Evolutionary conservation across 2,113 vertebrate species (phyloP).

Genomic region (Empidonax alnorum): DNA sequence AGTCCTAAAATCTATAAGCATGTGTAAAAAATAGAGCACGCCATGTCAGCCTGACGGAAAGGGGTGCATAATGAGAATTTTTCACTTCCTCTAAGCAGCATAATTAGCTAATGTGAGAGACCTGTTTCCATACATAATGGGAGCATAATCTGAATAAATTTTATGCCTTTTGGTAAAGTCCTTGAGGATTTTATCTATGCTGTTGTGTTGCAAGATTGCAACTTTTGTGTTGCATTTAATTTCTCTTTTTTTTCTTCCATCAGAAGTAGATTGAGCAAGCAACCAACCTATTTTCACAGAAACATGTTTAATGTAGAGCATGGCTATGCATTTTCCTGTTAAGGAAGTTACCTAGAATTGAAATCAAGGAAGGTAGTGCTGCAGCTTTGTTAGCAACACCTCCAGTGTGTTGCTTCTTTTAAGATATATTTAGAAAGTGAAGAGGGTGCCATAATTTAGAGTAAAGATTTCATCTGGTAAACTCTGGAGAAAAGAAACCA

Average conservation of each 20-base stretch:
- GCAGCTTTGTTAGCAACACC: background rate
- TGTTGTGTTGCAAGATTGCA: background rate
- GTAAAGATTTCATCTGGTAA: background rate
- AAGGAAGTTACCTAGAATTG: background rate
- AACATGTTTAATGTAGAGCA: background rate
- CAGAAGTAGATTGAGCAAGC: background rate
- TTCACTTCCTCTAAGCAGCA: background rate
- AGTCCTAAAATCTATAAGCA: background rate
- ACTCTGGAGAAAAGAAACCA: background rate
- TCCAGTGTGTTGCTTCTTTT: background rate
- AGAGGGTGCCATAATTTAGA: background rate
- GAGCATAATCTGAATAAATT: background rate
- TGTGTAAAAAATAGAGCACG: background rate
- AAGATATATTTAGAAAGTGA: background rate
- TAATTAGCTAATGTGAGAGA: background rate
- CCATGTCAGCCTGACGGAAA: background rate
- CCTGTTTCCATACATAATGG: background rate
- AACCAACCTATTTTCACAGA: background rate
- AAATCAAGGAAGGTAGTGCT: background rate
- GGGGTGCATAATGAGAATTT: background rate
- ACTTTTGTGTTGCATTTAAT: background rate
- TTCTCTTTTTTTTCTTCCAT: background rate
- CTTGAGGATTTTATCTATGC: background rate
- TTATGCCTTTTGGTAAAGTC: background rate
- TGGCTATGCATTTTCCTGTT: background rate